These are phyloP conservation scores for Listronotus oregonensis DNA, from an alignment of 1,140 invertebrate species.

Conservation along the genomic window DNA sequence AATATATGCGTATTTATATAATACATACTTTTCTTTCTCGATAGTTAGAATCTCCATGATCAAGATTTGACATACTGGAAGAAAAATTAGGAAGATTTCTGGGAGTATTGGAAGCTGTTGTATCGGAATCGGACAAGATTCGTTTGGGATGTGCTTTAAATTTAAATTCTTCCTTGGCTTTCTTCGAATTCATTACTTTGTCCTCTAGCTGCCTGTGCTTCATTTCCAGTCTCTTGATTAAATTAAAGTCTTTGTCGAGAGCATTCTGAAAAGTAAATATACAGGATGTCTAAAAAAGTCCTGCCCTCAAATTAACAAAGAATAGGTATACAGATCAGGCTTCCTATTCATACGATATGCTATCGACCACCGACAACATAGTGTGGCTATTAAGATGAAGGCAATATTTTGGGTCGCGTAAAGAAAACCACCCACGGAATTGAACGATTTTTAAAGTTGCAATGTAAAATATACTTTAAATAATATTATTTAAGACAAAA, in stretches of 20 bases:
- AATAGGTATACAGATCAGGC: too few relatives aligned
- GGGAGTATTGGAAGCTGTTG: constrained; percentile 11
- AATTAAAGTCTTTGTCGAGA: constrained; percentile 2
- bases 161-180: neutral
- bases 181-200: neutral
- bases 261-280: constrained; percentile 8
- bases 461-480: too few relatives aligned
- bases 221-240: constrained; percentile 17
- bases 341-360: too few relatives aligned
- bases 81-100: constrained; percentile 3
- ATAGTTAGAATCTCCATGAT: neutral
- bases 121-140: constrained; percentile 25
- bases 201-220: constrained; percentile 14
- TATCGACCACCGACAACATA: too few relatives aligned
- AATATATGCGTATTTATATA: too few relatives aligned
- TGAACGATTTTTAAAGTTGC: too few relatives aligned
- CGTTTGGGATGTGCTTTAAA: constrained; percentile 29
- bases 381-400: too few relatives aligned
- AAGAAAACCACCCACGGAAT: too few relatives aligned
- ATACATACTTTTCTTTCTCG: constrained; percentile 23
- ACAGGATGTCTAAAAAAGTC: too few relatives aligned
- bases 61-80: constrained; percentile 1
- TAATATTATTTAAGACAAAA: too few relatives aligned
- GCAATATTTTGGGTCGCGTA: too few relatives aligned
- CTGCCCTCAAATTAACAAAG: too few relatives aligned